Base-by-base conservation (phyloP, 2,888 invertebrate species). In the Linnaemya vulpina region DNA sequence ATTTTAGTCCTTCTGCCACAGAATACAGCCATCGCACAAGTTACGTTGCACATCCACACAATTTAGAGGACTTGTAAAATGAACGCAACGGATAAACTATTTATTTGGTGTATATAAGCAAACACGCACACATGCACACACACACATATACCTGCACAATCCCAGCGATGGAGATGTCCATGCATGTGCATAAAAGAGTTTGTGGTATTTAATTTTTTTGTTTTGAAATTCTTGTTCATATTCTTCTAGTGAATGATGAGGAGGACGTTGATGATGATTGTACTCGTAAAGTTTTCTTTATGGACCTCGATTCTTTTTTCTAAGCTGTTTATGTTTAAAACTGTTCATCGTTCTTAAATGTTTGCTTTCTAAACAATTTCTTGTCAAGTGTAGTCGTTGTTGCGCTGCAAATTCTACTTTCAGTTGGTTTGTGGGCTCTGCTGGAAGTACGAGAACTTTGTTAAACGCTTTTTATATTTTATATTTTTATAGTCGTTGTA, bases 361-460 rank as follows among this genome's bases (percentile, higher is more conserved):
- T 67, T 51, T 67, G 67, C 51, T 67, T 51, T 17, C 49, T 51
- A 67, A 67, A 67, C 51, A 51, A 15, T 67, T 67, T 67, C n/a
- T 67, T 35, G 22, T 67, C 35, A 15, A 51, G 67, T 20, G 5
- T 49, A 20, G 35, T 30, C 67, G 51, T 51, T 51, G 35, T 51
- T 49, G 43, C 20, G 51, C 17, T 51, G 11, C 65, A 30, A 58
- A 35, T 17, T 38, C 10, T 8, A 38, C 4, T 3, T 8, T 11
- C 60, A 38, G 40, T 11, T 22, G 20, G 20, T 38, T 62, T 62
- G 40, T 40, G 35, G 15, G 22, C 40, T 62, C 40, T 15, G 8
- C 20, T 40, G 20, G 40, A 22, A 62, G 62, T 22, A 40, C 13
- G 22, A 40, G 40, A 22, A 62, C 3, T 62, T 62, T 40, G 60